phyloP scores from a whole-genome alignment of 2,113 vertebrate species.

The Heliornis fulica region DNA sequence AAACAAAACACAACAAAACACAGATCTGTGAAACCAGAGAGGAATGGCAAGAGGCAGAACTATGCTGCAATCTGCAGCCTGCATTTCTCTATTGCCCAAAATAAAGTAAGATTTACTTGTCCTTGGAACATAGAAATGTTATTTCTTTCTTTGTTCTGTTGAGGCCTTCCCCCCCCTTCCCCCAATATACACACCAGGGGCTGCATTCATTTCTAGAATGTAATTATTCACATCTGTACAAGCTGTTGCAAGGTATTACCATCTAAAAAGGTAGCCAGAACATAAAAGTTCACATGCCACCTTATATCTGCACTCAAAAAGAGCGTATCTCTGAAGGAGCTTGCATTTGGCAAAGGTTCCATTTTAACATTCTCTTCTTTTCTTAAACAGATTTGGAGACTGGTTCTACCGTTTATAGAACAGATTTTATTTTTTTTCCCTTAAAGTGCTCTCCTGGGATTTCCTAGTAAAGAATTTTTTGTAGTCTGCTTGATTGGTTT shows the following conservation, averaged over 20 bases:
- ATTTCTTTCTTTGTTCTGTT: neutral
- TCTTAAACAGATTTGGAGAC: neutral
- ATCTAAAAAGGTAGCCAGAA: neutral
- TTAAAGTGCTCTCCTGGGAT: neutral
- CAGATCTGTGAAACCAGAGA: neutral
- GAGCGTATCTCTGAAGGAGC: neutral
- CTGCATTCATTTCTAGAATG: neutral
- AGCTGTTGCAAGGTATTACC: neutral
- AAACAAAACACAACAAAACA: neutral
- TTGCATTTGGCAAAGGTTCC: neutral
- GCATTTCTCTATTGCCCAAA: neutral
- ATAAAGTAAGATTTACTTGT: neutral
- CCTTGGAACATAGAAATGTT: neutral
- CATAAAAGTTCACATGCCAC: neutral
- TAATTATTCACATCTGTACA: neutral
- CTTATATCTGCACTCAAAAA: neutral
- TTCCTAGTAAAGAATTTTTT: neutral
- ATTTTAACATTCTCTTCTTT: neutral
- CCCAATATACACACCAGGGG: neutral
- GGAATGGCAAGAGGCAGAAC: neutral
- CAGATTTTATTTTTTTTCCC: neutral
- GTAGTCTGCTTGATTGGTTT: constrained; percentile 5
- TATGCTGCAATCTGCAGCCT: neutral
- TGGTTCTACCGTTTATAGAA: constrained; percentile 1
- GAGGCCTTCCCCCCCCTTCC: neutral